These are phyloP conservation scores for Anthophora plumipes DNA, from an alignment of 2,888 invertebrate species.

Conservation along the genomic window DNA sequence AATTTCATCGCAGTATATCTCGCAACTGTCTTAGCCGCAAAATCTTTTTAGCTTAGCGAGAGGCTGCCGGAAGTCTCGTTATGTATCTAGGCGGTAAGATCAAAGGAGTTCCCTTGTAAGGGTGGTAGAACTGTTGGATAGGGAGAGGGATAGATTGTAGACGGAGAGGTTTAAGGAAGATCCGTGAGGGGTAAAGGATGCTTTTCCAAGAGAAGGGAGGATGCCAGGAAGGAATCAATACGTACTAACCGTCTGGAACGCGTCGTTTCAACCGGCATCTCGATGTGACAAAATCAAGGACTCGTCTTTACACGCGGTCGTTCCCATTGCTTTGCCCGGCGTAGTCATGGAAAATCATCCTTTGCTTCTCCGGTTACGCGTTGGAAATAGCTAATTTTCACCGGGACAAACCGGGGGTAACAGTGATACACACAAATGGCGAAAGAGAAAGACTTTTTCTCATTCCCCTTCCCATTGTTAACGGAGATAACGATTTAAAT, in stretches of 20 bases:
- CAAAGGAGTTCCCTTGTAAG: slow-evolving; percentile 53
- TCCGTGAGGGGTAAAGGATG: slow-evolving; percentile 54
- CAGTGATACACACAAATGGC: neutral
- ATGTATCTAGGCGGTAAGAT: slow-evolving; percentile 49
- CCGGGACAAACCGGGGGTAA: neutral
- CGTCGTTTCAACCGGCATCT: slow-evolving; percentile 68
- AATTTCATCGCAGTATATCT: neutral
- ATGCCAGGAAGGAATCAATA: slow-evolving; percentile 75
- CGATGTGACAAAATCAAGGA: slow-evolving; percentile 60
- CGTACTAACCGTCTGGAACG: slow-evolving; percentile 73
- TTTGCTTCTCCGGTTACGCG: neutral
- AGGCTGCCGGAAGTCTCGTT: slow-evolving; percentile 46
- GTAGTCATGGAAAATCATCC: neutral
- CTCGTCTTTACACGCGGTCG: slow-evolving; percentile 1
- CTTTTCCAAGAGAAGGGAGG: slow-evolving; percentile 44
- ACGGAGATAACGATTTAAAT: neutral
- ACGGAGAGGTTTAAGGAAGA: slow-evolving; percentile 55
- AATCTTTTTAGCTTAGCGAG: slow-evolving; percentile 33
- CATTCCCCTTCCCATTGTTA: no score
- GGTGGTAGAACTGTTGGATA: slow-evolving; percentile 17
- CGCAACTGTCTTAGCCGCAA: neutral
- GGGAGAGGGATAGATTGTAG: neutral
- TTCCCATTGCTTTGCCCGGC: neutral
- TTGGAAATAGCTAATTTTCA: slow-evolving; percentile 14
- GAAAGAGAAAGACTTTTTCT: neutral